A percentile compares a stretch with the other conserved stretches of the same genome.
These are phyloP conservation scores for Bubo bubo DNA, from an alignment of 2,113 vertebrate species.

Conservation along the genomic window DNA sequence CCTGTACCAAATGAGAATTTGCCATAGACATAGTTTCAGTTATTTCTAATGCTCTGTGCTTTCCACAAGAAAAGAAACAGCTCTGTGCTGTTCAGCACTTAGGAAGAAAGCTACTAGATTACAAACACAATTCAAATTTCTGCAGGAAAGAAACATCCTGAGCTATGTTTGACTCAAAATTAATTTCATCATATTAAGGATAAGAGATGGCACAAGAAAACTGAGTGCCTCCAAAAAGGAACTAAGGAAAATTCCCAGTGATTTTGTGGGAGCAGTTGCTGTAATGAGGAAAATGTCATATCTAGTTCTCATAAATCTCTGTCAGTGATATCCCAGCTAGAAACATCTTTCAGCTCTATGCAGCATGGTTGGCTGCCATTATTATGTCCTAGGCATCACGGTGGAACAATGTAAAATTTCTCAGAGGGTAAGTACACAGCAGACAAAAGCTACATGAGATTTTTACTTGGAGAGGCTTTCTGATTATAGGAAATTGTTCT, in stretches of 20 bases:
- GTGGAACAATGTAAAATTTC: neutral
- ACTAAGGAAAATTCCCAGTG: neutral
- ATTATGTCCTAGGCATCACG: neutral
- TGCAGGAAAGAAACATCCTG: neutral
- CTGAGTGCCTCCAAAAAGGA: neutral
- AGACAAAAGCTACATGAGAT: neutral
- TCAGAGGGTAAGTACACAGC: neutral
- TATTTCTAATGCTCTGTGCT: neutral
- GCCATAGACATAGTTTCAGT: fast-evolving
- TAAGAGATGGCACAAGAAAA: neutral
- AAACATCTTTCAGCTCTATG: neutral
- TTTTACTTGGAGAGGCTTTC: neutral
- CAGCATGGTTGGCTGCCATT: neutral
- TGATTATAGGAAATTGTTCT: neutral
- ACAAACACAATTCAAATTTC: neutral
- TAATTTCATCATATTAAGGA: neutral
- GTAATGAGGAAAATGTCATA: neutral
- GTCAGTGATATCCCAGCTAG: neutral
- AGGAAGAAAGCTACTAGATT: neutral
- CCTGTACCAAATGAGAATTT: neutral
- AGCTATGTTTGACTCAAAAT: neutral
- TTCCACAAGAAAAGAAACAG: neutral
- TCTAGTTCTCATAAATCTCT: neutral
- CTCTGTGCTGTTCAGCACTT: neutral
- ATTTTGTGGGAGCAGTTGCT: neutral